These are phyloP conservation scores for Tribolium freemani DNA, from an alignment of 2,888 invertebrate species.

Conservation along the genomic window DNA sequence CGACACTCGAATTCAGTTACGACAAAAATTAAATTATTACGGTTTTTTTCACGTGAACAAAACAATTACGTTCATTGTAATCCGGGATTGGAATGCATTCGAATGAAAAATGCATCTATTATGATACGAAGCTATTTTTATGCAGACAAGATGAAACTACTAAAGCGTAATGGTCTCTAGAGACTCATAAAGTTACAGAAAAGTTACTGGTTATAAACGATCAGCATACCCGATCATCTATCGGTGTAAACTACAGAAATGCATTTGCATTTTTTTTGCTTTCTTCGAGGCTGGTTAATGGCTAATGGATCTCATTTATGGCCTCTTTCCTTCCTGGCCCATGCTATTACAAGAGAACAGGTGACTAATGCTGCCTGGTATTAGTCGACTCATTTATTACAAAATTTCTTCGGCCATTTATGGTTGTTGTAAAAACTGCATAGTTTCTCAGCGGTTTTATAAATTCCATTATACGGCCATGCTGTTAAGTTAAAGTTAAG, in stretches of 20 bases:
- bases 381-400: background rate
- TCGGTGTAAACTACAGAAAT: background rate
- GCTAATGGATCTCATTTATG: slow-evolving; percentile 1
- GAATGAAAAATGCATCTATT: background rate
- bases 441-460: background rate
- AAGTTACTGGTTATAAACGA: no score
- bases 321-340: background rate
- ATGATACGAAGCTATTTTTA: background rate
- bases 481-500: background rate
- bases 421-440: background rate
- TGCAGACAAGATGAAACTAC: background rate
- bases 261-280: background rate
- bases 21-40: slow-evolving; percentile 5
- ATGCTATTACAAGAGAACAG: background rate
- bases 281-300: background rate
- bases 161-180: background rate
- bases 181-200: background rate
- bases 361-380: background rate
- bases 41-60: slow-evolving; percentile 2
- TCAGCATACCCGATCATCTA: background rate
- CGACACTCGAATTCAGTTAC: background rate
- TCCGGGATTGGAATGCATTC: background rate
- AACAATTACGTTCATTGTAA: slow-evolving; percentile 7
- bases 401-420: background rate
- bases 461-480: background rate